Evolutionary conservation across 1,140 invertebrate genomes (phyloP).

Genomic region (Oryctes rhinoceros): DNA sequence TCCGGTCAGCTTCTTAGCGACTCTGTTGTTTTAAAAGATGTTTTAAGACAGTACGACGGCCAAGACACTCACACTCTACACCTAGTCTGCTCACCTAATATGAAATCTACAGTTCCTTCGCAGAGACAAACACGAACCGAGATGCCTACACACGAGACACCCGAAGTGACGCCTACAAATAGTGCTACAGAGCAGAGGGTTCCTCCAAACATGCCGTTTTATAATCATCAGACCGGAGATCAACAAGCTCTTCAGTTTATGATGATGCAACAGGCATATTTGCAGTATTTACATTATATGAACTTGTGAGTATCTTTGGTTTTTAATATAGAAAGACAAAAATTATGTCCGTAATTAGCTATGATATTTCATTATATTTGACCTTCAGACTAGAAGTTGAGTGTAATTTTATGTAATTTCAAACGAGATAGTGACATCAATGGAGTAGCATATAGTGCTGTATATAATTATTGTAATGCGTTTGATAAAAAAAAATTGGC

Average conservation of each 20-base stretch:
- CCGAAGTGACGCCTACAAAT: conserved; percentile 29
- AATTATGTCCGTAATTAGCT: neutral
- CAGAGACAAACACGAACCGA: neutral
- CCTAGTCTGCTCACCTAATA: conserved; percentile 75
- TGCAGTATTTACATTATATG: conserved; percentile 87
- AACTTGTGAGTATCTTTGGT: conserved; percentile 67
- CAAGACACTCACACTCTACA: conserved; percentile 81
- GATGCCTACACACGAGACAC: conserved; percentile 45
- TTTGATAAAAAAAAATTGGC: no score
- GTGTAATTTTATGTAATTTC: no score
- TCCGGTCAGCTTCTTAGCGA: conserved; percentile 87
- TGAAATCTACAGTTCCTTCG: conserved; percentile 42
- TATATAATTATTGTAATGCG: no score
- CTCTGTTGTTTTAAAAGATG: conserved; percentile 78
- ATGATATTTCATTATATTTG: neutral
- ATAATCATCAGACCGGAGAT: conserved; percentile 41
- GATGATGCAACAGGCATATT: conserved; percentile 86
- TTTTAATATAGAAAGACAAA: neutral
- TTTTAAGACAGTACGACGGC: conserved; percentile 78
- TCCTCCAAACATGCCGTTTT: conserved; percentile 40
- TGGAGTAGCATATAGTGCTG: no score
- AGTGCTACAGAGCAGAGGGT: conserved; percentile 31
- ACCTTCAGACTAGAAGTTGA: neutral
- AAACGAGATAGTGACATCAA: no score
- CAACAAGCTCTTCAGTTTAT: conserved; percentile 68